Evolutionary conservation across 2,888 invertebrate species (phyloP).

Genomic region (Ecdyonurus torrentis): DNA sequence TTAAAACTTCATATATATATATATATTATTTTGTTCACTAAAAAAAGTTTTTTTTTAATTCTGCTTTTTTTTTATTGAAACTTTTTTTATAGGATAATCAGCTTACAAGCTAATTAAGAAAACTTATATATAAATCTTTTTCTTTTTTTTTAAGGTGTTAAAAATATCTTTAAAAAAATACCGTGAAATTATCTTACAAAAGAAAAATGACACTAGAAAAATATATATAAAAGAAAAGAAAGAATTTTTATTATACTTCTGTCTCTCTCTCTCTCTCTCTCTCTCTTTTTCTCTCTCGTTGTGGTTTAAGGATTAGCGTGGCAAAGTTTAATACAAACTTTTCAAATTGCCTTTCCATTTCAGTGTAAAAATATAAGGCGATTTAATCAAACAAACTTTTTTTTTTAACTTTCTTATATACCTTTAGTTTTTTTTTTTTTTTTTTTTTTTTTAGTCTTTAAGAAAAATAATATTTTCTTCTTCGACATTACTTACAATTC

Average conservation of each 20-base stretch:
- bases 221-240: background rate
- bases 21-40: no score
- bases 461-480: background rate
- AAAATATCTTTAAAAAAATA: background rate
- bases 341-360: conserved; percentile 2
- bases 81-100: background rate
- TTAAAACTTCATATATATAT: no score
- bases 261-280: background rate
- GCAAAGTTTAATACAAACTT: conserved; percentile 1
- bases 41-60: background rate
- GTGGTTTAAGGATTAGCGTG: background rate
- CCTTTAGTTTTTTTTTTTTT: background rate
- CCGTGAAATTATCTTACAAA: conserved; percentile 2
- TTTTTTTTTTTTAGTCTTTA: background rate
- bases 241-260: background rate
- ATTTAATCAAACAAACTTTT: conserved; percentile 3
- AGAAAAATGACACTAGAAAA: background rate
- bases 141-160: background rate
- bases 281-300: no score
- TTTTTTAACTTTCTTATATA: background rate
- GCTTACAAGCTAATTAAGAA: background rate
- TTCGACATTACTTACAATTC: background rate
- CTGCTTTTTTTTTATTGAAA: background rate
- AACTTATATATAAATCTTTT: background rate
- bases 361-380: background rate